phyloP scores from a whole-genome alignment of 1,140 invertebrate species.

The Lasioglossum baleicum region DNA sequence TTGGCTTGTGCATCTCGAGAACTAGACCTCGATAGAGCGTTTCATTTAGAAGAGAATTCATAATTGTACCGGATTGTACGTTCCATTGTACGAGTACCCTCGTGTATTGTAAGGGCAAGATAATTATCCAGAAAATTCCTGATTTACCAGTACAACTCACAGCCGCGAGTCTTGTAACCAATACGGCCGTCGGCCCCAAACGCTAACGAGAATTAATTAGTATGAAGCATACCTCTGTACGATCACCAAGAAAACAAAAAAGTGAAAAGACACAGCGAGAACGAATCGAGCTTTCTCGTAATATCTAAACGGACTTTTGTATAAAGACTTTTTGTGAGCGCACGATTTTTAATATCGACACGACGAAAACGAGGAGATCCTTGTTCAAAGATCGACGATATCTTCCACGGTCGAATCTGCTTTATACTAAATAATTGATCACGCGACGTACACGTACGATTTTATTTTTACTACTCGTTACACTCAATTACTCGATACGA shows the following conservation, averaged over 20 bases:
- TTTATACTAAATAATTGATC: slow-evolving; percentile 38
- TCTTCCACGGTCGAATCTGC: slow-evolving; percentile 3
- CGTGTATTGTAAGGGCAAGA: slow-evolving; percentile 3
- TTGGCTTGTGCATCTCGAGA: background rate
- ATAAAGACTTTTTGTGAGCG: background rate
- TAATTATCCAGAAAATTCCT: slow-evolving; percentile 38
- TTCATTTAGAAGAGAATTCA: background rate
- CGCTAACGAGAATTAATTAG: slow-evolving; percentile 42
- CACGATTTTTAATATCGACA: background rate
- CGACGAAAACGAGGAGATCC: background rate
- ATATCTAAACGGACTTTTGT: slow-evolving; percentile 7
- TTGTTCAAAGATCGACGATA: background rate
- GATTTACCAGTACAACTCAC: slow-evolving; percentile 43
- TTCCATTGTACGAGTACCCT: slow-evolving; percentile 13
- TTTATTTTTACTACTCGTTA: slow-evolving; percentile 40
- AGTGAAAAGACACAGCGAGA: background rate
- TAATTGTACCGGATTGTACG: background rate
- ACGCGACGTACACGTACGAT: slow-evolving; percentile 23
- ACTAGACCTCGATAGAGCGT: slow-evolving; percentile 1
- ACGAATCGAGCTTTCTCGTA: background rate
- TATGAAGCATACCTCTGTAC: slow-evolving; percentile 28
- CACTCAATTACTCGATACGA: slow-evolving; percentile 23
- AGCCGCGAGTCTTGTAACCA: slow-evolving; percentile 29
- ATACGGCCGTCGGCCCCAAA: slow-evolving; percentile 1
- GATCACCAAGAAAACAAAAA: background rate